Evolutionary conservation across 2,888 invertebrate species (phyloP), one percentile per base, ranked within the genome.

Genomic region (Biston betularia): DNA sequence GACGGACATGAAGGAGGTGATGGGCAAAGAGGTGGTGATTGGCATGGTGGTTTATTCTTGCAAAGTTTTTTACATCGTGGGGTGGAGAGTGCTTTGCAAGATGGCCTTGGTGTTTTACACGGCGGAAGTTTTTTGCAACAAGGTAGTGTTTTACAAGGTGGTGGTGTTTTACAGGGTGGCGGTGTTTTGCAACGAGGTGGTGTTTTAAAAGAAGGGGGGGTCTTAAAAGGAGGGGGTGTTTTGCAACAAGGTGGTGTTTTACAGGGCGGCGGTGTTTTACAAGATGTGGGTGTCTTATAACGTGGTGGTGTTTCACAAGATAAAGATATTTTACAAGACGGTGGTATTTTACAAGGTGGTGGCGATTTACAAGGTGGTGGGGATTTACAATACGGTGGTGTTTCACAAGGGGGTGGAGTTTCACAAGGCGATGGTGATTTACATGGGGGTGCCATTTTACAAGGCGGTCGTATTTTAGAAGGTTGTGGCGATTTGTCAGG

Each of bases 1-100:
- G 50, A 50, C 8, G 50, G n/a, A n/a, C 50, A n/a, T n/a, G 50
- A 6, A n/a, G 48, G n/a, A 8, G 50, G 50, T 34, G 50, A 34
- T n/a, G 35, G 10, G n/a, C 50, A n/a, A 50, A 35, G 10, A n/a
- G 48, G 24, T 0, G 50, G 12, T 50, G 10, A 7, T 7, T n/a
- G 6, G 35, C 34, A 35, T 8, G 50, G 44, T 44, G 44, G 12
- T 44, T 44, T 44, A 24, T 24, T 24, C 8, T 35, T 15, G 35
- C 34, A 35, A n/a, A 35, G 50, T 49, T 24, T 48, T 11, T 12
- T 35, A 5, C 34, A 35, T 8, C n/a, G 35, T n/a, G n/a, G n/a
- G n/a, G 50, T 5, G n/a, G 44, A 12, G n/a, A 10, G 48, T 9
- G 48, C 3, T 48, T 9, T 4, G n/a, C 48, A 14, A 15, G 14